Base-by-base conservation (phyloP, 2,888 invertebrate genomes). In the Actias luna region DNA sequence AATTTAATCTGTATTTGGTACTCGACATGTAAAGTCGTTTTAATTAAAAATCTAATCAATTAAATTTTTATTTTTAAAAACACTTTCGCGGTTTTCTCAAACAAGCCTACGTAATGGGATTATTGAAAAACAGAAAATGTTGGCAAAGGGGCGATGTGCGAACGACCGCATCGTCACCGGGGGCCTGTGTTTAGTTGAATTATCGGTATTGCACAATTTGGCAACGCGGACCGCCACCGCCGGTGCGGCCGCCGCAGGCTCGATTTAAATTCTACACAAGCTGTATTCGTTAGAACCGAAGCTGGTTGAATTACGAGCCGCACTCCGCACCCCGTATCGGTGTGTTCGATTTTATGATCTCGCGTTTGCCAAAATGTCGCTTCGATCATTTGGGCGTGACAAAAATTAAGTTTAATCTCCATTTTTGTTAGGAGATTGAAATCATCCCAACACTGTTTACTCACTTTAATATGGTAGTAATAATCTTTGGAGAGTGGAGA, bases 151-250 rank as follows among this genome's bases (percentile, higher is more conserved):
- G 29, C 29, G 29, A n/a, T 29, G 55, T 25, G 52, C 5, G 52
- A 3, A 29, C 27, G 29, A 55, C 55, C 55, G 55, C 55, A 55
- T 29, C 55, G 29, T 27, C 55, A 55, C 29, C 55, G 2, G 55
- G 55, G 29, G 29, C 55, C 29, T 7, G 55, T 55, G 72, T 69
- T 75, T 77, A 75, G 74, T 69, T 83, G 75, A 84, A 75, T 76
- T 80, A 82, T 76, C 71, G 74, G 77, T 74, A 83, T 76, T 65
- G 76, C 65, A 69, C 77, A 72, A 82, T 85, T 85, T 85, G 85
- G 85, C 84, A 82, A 59, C 62, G 60, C 61, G 60, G 58, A 55
- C 61, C 59, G 62, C 63, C 59, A 58, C 62, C 33, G 55, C 61
- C 52, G 10, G 25, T 29, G 2, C 62, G 60, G n/a, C n/a, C 59